Base-by-base conservation (phyloP, 2,797 vertebrate genomes). In the Acanthopagrus latus region DNA sequence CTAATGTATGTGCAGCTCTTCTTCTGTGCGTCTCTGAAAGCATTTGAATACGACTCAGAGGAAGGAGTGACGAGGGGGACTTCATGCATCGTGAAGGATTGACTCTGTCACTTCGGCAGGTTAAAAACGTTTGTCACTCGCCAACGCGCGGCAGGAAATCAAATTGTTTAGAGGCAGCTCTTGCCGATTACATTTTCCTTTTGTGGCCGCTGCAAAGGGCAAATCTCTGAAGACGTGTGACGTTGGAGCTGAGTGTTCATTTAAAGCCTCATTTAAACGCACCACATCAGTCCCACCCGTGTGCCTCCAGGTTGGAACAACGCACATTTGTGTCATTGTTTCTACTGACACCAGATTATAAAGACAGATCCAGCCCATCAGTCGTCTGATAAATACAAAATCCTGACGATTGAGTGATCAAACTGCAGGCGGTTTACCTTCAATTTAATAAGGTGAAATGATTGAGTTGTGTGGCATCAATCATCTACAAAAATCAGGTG, bases 41-140 rank as follows among this genome's bases (percentile, higher is more conserved):
- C 60, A 51, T 86, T 52, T 75, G 50, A 64, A 55, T 56, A 16
- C 10, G 0, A 0, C 63, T 58, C 59, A 59, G 11, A 88, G 56
- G 67, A 64, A 17, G 56, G 79, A 79, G 71, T 81, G 69, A 86
- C 76, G 64, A 77, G 59, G n/a, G 58, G 9, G 80, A 86, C 78
- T 78, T 60, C 52, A 74, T 82, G 63, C 78, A 74, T 80, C 38
- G 51, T 0, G 12, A 58, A 43, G 62, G 80, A 78, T 64, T 80
- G 77, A 83, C 63, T 83, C 59, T 59, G 84, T 84, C 88, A 69
- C 60, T 59, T 78, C 18, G 2, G 58, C 85, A 85, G 80, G 81
- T 87, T 80, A 47, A 77, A 76, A 76, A 69, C 80, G 78, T 88
- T 77, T 64, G 81, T 89, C 89, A 82, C 73, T 52, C 12, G 13